Evolutionary conservation across 2,797 vertebrate species (phyloP), one percentile per base, ranked within the genome.

Genomic region (Sebastiscus albofasciatus): DNA sequence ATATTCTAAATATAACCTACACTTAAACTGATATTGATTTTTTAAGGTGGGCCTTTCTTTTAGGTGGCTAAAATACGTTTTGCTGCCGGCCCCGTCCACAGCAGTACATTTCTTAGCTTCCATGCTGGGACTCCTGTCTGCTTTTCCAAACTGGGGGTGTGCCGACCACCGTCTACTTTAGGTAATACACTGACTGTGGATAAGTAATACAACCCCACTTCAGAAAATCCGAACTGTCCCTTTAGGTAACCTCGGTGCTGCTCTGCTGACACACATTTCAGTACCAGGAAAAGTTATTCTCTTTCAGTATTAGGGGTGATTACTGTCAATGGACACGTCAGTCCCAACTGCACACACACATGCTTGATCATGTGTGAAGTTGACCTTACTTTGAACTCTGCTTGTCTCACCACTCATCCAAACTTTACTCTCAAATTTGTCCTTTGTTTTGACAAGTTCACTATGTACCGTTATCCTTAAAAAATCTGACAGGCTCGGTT

Each of bases 371-470:
- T 12, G 22, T 29, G 49, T 61, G 59, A 62, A 29, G 61, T 14
- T 75, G 59, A 81, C 77, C 59, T 54, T 5, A 3, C 16, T 13
- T 67, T 84, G 42, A 61, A 67, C 81, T 72, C 9, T 29, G 11
- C 12, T 9, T 9, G 29, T 76, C 54, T 75, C 54, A 24, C 29
- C 67, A 34, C 26, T 49, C 46, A 39, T 77, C 71, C 59, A 22
- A 67, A 72, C 61, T 55, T 67, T 4, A 54, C 72, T 61, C 55
- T 67, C 14, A 65, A 29, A 64, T 72, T 16, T 33, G 39, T 58
- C 24, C 29, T 60, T 58, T 76, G 11, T 82, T 69, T 81, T 67
- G 36, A 31, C 76, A 56, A 54, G 55, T 76, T 82, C 67, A 18
- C 61, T 36, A 1, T 69, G 31, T 27, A 46, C 54, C 7, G 18